Evolutionary conservation across 2,888 invertebrate species (phyloP).

Genomic region (Antitype chi): DNA sequence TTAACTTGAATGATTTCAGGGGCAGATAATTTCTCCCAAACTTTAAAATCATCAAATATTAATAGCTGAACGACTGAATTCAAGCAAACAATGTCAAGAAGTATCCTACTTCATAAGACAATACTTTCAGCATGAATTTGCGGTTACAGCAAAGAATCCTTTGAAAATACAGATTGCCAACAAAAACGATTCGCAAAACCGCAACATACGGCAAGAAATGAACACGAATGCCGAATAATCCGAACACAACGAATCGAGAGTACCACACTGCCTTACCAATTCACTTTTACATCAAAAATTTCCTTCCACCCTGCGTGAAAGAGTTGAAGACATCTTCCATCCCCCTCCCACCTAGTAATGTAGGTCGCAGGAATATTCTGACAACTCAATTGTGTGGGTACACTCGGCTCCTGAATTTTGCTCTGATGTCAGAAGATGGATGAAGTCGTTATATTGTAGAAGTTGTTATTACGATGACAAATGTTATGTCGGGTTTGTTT

Average conservation of each 20-base stretch:
- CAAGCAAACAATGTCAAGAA: not conserved
- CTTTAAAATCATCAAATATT: not conserved
- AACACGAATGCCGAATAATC: slow-evolving; percentile 36
- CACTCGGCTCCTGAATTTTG: slow-evolving; percentile 27
- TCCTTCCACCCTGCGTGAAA: slow-evolving; percentile 49
- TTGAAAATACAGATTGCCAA: slow-evolving; percentile 8
- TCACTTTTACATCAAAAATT: slow-evolving; percentile 65
- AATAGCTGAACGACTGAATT: not conserved
- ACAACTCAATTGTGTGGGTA: slow-evolving; percentile 70
- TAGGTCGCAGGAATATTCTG: slow-evolving; percentile 68
- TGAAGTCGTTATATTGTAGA: slow-evolving; percentile 35
- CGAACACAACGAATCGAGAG: slow-evolving; percentile 44
- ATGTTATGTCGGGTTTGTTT: slow-evolving; percentile 20
- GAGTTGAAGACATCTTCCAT: slow-evolving; percentile 30
- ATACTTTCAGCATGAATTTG: not conserved
- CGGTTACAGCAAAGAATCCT: slow-evolving; percentile 7
- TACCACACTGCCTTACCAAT: slow-evolving; percentile 55
- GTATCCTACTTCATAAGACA: not conserved
- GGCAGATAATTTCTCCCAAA: not conserved
- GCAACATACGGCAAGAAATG: slow-evolving; percentile 38
- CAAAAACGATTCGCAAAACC: slow-evolving; percentile 32
- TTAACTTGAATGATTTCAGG: too few relatives aligned
- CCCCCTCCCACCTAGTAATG: slow-evolving; percentile 53
- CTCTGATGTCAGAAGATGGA: slow-evolving; percentile 44
- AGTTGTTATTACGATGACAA: slow-evolving; percentile 30